Evolutionary conservation across 2,888 invertebrate species (phyloP).

Genomic region (Byasa hedistus): DNA sequence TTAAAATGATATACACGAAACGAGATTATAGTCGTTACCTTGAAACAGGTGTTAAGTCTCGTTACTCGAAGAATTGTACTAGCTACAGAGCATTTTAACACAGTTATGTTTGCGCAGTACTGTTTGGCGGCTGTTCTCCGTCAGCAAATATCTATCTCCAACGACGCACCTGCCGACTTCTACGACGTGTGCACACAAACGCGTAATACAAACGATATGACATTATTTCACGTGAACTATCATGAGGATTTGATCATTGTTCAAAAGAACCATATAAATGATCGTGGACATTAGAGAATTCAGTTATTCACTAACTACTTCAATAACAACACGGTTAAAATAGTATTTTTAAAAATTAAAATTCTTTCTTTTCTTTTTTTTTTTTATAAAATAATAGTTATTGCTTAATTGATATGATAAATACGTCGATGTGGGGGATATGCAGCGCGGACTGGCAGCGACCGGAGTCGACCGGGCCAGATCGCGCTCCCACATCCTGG

Average conservation of each 20-base stretch:
- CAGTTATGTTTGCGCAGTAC: not conserved
- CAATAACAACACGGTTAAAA: conserved; percentile 78
- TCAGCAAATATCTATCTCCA: too few species aligned
- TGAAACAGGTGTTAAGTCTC: too few species aligned
- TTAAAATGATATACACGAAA: too few species aligned
- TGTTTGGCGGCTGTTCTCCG: too few species aligned
- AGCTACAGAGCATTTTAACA: not conserved
- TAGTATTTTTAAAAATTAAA: conserved; percentile 72
- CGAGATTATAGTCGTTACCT: too few species aligned
- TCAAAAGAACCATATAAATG: conserved; percentile 77
- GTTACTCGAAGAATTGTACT: too few species aligned
- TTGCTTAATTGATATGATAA: conserved; percentile 78
- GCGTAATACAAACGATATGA: conserved; percentile 67
- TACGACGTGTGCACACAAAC: conserved; percentile 37
- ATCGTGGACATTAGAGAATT: conserved; percentile 75
- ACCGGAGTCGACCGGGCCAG: conserved; percentile 25
- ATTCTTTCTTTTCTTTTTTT: conserved; percentile 50
- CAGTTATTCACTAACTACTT: conserved; percentile 76
- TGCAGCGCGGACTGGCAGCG: conserved; percentile 34
- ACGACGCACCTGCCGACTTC: conserved; percentile 32
- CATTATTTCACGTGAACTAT: conserved; percentile 62
- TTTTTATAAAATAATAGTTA: conserved; percentile 77
- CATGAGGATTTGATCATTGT: conserved; percentile 62
- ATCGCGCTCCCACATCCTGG: conserved; percentile 42
- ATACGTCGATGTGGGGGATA: conserved; percentile 59